Base-by-base conservation (phyloP, 2,113 vertebrate species). In the Oryzias woworae region DNA sequence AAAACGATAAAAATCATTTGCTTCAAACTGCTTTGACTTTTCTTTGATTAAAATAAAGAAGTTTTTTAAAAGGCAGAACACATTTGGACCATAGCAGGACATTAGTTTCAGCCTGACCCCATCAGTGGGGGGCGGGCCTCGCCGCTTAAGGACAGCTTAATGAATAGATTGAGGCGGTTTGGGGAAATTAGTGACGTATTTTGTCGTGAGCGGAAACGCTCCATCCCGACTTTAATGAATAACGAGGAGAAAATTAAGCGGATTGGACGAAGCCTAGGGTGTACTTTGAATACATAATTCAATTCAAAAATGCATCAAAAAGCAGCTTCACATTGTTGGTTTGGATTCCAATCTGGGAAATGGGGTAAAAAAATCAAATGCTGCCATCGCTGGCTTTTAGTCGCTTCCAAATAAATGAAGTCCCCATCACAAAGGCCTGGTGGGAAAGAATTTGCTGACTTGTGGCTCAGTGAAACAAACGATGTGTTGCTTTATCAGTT, bases 271-370 rank as follows among this genome's bases (percentile, higher is more conserved):
- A 70, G 67, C 80, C 58, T 58, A n/a, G 17, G 53, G 24, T 18
- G 66, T 73, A 20, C 71, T 75, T 68, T 57, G 47, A 44, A 71
- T 69, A 51, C 62, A 58, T 46, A 51, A 58, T 52, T 58, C 8
- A 23, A 20, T n/a, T 8, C 3, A 17, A 28, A 61, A 41, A 53
- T 52, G 48, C 50, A 47, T 69, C 14, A 62, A 43, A 53, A 41
- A 53, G 23, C 7, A 57, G 18, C 58, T 59, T 12, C 43, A 48
- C 26, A 60, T 78, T 52, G 84, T 81, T 77, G 83, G 63, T 82
- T 81, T 66, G 75, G 81, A 83, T 77, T 81, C 71, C 85, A 86
- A 89, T 89, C 81, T 72, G 66, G 84, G 76, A 84, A 87, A 86
- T 89, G 87, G 80, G 58, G 64, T 72, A 73, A 78, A 83, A 83